Evolutionary conservation across 2,797 vertebrate genomes (phyloP).

Genomic region (Amphiprion clarkii): DNA sequence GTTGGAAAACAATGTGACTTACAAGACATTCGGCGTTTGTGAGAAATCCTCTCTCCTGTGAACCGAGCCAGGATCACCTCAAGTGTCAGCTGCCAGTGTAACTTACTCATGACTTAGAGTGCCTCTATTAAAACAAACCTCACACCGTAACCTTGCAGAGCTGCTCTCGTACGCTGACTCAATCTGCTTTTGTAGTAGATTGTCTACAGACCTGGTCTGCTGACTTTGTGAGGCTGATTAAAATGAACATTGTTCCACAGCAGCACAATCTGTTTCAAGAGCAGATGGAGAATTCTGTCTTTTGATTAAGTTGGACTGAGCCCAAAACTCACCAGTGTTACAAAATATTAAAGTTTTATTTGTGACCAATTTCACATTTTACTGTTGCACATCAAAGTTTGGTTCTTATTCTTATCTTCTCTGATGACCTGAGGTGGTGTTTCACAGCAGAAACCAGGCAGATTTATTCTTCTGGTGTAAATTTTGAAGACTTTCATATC

Average conservation of each 20-base stretch:
- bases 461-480: not conserved
- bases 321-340: no score
- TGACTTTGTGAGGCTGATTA: not conserved
- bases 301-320: no score
- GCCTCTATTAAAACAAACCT: not conserved
- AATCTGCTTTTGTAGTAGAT: not conserved
- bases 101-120: not conserved
- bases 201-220: not conserved
- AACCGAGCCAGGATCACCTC: not conserved
- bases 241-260: slow-evolving; percentile 6
- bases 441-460: not conserved
- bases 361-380: no score
- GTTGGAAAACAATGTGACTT: slow-evolving; percentile 1
- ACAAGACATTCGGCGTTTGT: not conserved
- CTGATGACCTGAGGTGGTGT: no score
- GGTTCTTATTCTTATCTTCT: no score
- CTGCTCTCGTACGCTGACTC: not conserved
- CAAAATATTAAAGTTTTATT: no score
- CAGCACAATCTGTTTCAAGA: no score
- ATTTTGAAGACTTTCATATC: not conserved
- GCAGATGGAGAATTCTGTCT: no score
- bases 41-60: not conserved
- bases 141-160: not conserved
- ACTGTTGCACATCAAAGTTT: not conserved
- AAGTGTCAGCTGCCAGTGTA: not conserved